Conservation (phyloP, 1,140 invertebrate species). For the Acyrthosiphon pisum region DNA sequence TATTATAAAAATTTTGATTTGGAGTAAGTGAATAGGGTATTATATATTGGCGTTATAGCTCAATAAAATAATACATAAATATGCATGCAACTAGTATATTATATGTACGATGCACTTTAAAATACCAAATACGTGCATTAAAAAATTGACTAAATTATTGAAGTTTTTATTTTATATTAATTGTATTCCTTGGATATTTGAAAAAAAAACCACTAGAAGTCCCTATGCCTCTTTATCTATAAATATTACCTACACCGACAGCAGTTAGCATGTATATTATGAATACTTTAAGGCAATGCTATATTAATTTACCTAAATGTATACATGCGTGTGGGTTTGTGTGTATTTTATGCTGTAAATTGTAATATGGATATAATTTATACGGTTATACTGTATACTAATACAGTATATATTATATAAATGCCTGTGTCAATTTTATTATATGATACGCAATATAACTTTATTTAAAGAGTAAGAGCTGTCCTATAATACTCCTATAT, state of each 20-base stretch:
- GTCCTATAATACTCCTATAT: neutral
- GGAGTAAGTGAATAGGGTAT: too few species aligned
- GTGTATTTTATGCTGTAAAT: neutral
- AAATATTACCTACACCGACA: neutral
- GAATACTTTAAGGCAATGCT: neutral
- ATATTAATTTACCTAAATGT: slow-evolving; percentile 7
- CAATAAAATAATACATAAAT: neutral
- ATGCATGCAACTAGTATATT: too few species aligned
- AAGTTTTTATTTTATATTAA: neutral
- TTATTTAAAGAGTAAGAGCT: neutral
- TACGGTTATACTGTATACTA: neutral
- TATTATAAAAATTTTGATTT: too few species aligned
- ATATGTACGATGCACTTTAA: too few species aligned
- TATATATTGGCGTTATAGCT: neutral
- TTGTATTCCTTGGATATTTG: neutral
- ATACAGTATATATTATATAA: neutral
- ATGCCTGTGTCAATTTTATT: neutral
- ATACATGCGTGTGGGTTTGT: neutral
- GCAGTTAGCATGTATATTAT: neutral
- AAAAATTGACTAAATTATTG: neutral
- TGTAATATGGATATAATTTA: neutral
- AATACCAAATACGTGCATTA: neutral
- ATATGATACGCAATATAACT: neutral
- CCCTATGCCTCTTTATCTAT: neutral
- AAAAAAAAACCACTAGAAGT: neutral